These are phyloP conservation scores for Meloidogyne chitwoodi DNA, from an alignment of 1,140 invertebrate genomes.

Conservation along the genomic window DNA sequence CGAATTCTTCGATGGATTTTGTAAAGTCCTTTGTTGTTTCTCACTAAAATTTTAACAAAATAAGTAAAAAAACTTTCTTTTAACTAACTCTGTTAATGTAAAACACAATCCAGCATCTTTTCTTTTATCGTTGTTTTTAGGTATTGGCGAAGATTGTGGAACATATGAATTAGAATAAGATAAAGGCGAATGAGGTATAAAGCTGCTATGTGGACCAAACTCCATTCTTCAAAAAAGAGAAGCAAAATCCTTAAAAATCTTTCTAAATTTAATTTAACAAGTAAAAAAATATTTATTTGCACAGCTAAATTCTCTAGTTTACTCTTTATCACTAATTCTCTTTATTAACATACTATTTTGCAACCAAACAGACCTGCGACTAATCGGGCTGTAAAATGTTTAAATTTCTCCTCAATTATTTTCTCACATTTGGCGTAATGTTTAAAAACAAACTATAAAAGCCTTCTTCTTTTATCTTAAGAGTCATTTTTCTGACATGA, in stretches of 20 bases:
- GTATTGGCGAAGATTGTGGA: slow-evolving; percentile 2
- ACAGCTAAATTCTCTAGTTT: no score
- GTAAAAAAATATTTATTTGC: no score
- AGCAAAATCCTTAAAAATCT: neutral
- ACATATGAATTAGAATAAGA: slow-evolving; percentile 3
- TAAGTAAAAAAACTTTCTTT: neutral
- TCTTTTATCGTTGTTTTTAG: neutral
- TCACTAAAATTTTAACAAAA: neutral
- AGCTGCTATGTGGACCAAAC: slow-evolving; percentile 6
- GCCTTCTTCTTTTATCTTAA: no score
- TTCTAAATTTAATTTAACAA: neutral
- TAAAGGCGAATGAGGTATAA: slow-evolving; percentile 3
- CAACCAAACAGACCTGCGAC: no score
- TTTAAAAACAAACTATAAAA: no score
- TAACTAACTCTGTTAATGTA: neutral
- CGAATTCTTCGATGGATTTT: neutral
- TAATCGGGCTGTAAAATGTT: no score
- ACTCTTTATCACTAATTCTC: no score
- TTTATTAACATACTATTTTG: no score
- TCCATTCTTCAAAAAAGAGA: neutral
- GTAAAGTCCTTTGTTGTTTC: neutral
- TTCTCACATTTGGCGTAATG: no score
- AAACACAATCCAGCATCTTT: neutral
- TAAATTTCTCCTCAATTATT: no score
- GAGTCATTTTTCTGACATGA: no score